A percentile compares a stretch with the other conserved stretches of the same genome.
These are phyloP conservation scores for Decapterus maruadsi DNA, from an alignment of 2,797 vertebrate genomes.

Conservation along the genomic window DNA sequence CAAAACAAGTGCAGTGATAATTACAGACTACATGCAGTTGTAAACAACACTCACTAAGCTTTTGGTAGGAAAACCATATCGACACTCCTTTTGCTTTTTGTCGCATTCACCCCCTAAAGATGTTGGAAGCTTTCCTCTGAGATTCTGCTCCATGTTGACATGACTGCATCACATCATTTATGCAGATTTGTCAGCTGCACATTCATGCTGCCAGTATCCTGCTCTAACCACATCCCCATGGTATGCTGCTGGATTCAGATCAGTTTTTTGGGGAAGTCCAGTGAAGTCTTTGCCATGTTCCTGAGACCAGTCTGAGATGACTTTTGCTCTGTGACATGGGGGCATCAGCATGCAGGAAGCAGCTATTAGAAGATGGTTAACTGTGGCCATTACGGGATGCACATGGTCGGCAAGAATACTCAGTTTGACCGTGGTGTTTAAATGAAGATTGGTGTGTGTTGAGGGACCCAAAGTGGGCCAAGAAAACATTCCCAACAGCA, in stretches of 20 bases:
- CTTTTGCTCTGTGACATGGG: neutral
- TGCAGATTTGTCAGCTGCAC: neutral
- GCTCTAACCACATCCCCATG: neutral
- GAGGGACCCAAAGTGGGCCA: neutral
- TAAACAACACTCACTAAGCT: neutral
- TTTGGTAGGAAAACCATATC: neutral
- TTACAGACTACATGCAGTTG: neutral
- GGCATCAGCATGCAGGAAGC: neutral
- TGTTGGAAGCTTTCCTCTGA: neutral
- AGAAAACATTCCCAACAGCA: neutral
- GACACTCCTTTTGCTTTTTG: neutral
- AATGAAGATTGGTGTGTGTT: neutral
- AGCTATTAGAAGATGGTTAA: neutral
- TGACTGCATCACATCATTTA: neutral
- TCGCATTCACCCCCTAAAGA: neutral
- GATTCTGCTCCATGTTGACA: neutral
- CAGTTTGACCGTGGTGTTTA: neutral
- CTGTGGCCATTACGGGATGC: neutral
- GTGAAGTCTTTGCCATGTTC: neutral
- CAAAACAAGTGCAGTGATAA: neutral
- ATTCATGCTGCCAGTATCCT: neutral
- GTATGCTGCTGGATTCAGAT: neutral
- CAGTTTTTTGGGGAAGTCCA: neutral
- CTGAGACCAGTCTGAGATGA: neutral
- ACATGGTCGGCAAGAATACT: slow-evolving; percentile 2